These are phyloP conservation scores for Nebria ingens DNA, from an alignment of 1,140 invertebrate genomes.

Conservation along the genomic window DNA sequence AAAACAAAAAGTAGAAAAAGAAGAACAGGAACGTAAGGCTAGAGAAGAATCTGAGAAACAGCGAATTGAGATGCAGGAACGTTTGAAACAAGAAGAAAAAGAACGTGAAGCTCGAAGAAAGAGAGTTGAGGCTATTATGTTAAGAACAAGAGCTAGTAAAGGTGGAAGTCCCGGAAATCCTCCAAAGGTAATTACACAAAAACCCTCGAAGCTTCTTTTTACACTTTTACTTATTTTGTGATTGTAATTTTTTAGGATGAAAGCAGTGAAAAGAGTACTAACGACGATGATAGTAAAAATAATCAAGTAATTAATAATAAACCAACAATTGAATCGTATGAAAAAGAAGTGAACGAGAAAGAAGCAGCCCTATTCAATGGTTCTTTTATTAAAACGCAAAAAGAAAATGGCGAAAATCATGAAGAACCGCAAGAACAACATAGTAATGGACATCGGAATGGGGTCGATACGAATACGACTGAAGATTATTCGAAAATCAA, in stretches of 20 bases:
- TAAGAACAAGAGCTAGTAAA: constrained; percentile 54
- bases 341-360: not conserved
- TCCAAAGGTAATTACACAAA: not conserved
- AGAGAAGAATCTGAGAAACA: constrained; percentile 70
- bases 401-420: constrained; percentile 15
- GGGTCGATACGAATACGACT: constrained; percentile 3
- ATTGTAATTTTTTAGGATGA: constrained; percentile 3
- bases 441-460: constrained; percentile 1
- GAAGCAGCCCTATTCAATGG: constrained; percentile 2
- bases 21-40: constrained; percentile 62
- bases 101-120: constrained; percentile 65
- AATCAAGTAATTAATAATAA: not conserved
- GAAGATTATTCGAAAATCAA: constrained; percentile 9
- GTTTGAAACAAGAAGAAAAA: constrained; percentile 67
- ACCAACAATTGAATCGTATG: not conserved
- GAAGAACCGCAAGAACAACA: constrained; percentile 8
- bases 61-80: constrained; percentile 61
- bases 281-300: not conserved
- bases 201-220: too few relatives aligned
- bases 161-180: not conserved
- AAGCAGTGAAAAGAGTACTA: not conserved
- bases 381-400: not conserved
- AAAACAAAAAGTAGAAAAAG: constrained; percentile 58
- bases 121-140: constrained; percentile 76
- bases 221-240: not conserved